Percentiles rank a stretch among this genome's conserved stretches.
phyloP scores from a whole-genome alignment of 2,113 vertebrate genomes.

The Tragelaphus imberbis region DNA sequence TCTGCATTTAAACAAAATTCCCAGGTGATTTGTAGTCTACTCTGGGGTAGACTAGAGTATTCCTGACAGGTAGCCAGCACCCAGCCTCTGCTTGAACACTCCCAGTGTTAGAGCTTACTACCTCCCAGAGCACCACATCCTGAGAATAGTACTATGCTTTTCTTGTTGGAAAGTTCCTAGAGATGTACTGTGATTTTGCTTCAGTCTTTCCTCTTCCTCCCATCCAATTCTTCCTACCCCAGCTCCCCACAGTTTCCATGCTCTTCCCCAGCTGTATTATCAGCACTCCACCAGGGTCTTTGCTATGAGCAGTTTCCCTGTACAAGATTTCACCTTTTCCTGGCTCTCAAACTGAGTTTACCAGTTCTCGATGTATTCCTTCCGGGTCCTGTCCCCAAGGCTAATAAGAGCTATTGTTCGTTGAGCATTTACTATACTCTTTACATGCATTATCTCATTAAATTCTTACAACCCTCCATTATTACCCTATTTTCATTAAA shows the following conservation, averaged over 20 bases:
- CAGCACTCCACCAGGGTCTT: not conserved
- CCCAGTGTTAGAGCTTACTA: not conserved
- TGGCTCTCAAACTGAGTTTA: not conserved
- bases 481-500: not conserved
- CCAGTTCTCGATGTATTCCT: not conserved
- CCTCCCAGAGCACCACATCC: not conserved
- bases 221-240: not conserved
- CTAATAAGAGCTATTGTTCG: not conserved
- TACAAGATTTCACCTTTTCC: not conserved
- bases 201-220: not conserved
- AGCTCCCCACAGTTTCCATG: not conserved
- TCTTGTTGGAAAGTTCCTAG: not conserved
- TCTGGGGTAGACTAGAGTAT: not conserved
- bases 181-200: not conserved
- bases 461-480: not conserved
- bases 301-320: not conserved
- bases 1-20: not conserved
- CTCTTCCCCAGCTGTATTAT: not conserved
- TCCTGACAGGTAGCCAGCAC: not conserved
- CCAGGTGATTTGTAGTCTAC: not conserved
- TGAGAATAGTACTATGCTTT: not conserved
- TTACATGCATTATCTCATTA: constrained; percentile 17
- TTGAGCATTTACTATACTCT: not conserved
- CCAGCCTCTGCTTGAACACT: not conserved
- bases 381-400: not conserved